Evolutionary conservation across 1,140 invertebrate genomes (phyloP).

Genomic region (Drosophila rhopaloa): DNA sequence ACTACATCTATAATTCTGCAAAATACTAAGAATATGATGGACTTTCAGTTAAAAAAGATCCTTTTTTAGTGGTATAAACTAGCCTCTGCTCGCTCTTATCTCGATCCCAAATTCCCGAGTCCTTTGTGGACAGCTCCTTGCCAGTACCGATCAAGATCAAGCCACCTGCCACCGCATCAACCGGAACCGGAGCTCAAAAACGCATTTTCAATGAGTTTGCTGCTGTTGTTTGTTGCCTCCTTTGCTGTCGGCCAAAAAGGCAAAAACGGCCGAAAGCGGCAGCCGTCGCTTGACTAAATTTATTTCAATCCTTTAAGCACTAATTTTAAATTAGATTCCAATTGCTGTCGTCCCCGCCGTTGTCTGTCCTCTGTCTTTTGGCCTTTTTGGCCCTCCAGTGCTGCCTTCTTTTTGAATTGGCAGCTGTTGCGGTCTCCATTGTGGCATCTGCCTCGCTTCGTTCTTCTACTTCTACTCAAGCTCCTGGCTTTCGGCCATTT

Average conservation of each 20-base stretch:
- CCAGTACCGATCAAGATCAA: slow-evolving; percentile 54
- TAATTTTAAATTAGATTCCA: slow-evolving; percentile 83
- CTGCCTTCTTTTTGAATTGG: slow-evolving; percentile 20
- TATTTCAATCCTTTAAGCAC: slow-evolving; percentile 82
- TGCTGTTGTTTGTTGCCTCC: background rate
- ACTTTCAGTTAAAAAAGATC: no score
- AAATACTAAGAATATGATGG: no score
- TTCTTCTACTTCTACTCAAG: slow-evolving; percentile 26
- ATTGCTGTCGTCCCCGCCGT: slow-evolving; percentile 42
- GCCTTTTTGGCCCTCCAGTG: slow-evolving; percentile 2
- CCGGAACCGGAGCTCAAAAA: slow-evolving; percentile 60
- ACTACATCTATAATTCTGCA: no score
- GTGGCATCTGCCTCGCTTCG: slow-evolving; percentile 61
- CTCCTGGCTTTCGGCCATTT: slow-evolving; percentile 17
- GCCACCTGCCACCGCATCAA: slow-evolving; percentile 65
- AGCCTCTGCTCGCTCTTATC: background rate
- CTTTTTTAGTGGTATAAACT: background rate
- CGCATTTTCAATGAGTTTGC: slow-evolving; percentile 73
- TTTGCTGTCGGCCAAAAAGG: slow-evolving; percentile 21
- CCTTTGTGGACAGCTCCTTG: background rate
- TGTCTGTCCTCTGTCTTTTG: background rate
- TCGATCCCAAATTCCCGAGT: background rate
- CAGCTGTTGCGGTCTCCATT: slow-evolving; percentile 64
- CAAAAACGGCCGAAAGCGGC: slow-evolving; percentile 28
- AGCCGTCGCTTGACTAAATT: slow-evolving; percentile 72